phyloP scores from a whole-genome alignment of 2,797 vertebrate genomes.

The Nyctibius grandis region DNA sequence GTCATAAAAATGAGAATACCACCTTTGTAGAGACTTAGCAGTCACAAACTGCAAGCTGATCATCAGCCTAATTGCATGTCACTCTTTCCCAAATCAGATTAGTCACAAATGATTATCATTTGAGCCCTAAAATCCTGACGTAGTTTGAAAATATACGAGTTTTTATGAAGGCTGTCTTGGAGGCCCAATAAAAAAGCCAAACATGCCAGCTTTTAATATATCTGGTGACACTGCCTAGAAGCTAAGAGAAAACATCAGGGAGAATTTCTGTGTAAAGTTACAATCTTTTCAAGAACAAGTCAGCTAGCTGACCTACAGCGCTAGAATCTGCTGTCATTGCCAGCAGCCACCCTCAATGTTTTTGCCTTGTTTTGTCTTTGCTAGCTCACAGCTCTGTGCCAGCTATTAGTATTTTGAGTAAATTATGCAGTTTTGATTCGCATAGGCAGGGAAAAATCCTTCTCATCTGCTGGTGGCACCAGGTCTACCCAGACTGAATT shows the following conservation, averaged over 20 bases:
- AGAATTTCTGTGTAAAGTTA: not conserved
- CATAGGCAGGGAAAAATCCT: not conserved
- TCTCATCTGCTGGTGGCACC: not conserved
- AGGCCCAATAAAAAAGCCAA: not conserved
- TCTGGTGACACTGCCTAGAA: not conserved
- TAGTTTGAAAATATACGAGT: not conserved
- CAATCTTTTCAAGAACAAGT: not conserved
- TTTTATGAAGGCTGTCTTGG: not conserved
- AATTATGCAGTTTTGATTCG: not conserved
- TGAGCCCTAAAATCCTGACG: not conserved
- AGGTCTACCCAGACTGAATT: not conserved
- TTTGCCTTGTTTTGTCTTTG: not conserved
- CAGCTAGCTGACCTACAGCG: not conserved
- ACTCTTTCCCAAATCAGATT: slow-evolving; percentile 51
- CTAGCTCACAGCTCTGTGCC: not conserved
- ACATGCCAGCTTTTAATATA: not conserved
- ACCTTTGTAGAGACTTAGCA: not conserved
- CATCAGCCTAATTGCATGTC: slow-evolving; percentile 7
- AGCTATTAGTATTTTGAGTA: not conserved
- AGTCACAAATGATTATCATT: slow-evolving; percentile 43
- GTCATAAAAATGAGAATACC: slow-evolving; percentile 15
- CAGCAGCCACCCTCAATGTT: not conserved
- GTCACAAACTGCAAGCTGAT: slow-evolving; percentile 3
- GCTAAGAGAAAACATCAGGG: not conserved
- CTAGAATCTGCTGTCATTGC: not conserved